Evolutionary conservation across 2,888 invertebrate genomes (phyloP), one percentile per base, ranked within the genome.

Genomic region (Agrilus cyanescens): DNA sequence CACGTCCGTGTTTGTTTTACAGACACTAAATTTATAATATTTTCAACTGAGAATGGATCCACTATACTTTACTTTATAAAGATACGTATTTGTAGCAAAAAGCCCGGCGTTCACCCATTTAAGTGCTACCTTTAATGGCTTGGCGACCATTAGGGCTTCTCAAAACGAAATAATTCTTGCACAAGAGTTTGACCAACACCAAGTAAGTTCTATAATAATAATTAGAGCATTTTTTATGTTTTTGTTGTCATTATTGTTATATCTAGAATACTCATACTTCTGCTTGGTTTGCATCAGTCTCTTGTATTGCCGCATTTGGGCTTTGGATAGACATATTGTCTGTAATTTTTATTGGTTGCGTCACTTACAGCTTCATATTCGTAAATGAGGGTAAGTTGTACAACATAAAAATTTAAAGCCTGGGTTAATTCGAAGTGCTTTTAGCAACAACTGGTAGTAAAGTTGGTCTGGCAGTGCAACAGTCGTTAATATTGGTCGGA

Each of bases 31-130:
- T n/a, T n/a, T n/a, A n/a, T n/a, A n/a, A n/a, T n/a, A n/a, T n/a
- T n/a, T n/a, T n/a, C n/a, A n/a, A n/a, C n/a, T n/a, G n/a, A n/a
- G n/a, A n/a, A n/a, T n/a, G n/a, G n/a, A n/a, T n/a, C 30, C n/a
- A 8, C 33, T 31, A 12, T 38, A 37, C 36, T 41, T 20, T 12
- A 20, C 14, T 12, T 42, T 38, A 35, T 40, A 46, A 44, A n/a
- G 12, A 44, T 46, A 39, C 44, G 45, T 14, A 45, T 37, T 52
- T 57, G 43, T 66, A 85, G 85, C 82, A 15, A 76, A 83, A 48
- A 85, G 85, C 59, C 87, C 88, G 0, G 80, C 88, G 1, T 85
- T 84, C 57, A 77, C 84, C 6, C 85, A 85, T 67, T 69, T 88
- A 30, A 82, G 77, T 52, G 78, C 84, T 2, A 79, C 84, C 0